Evolutionary conservation across 2,888 invertebrate species (phyloP).

Genomic region (Limulus polyphemus): DNA sequence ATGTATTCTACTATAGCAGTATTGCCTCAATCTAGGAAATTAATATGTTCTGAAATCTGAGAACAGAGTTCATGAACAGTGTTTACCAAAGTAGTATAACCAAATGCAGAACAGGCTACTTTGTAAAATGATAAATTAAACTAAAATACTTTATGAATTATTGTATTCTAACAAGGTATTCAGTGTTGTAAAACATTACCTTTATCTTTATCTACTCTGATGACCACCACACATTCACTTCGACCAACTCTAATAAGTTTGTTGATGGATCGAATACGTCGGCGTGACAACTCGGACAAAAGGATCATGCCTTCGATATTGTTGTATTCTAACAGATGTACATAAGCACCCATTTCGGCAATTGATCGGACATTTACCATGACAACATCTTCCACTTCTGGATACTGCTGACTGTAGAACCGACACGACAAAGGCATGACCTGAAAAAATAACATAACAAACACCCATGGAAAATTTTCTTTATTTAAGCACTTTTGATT

Average conservation of each 20-base stretch:
- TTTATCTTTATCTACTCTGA: slow-evolving; percentile 98
- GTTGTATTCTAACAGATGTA: slow-evolving; percentile 92
- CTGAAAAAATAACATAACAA: background rate
- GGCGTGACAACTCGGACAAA: slow-evolving; percentile 89
- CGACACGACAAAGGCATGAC: slow-evolving; percentile 70
- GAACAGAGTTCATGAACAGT: too few species aligned
- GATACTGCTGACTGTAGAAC: slow-evolving; percentile 94
- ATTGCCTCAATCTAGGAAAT: too few species aligned
- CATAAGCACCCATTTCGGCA: slow-evolving; percentile 99
- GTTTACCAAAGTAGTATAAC: too few species aligned
- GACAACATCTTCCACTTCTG: slow-evolving; percentile 97
- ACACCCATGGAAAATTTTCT: too few species aligned
- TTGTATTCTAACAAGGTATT: too few species aligned
- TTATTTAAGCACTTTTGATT: too few species aligned
- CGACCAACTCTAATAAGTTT: slow-evolving; percentile 97
- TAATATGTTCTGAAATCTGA: too few species aligned
- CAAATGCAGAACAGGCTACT: too few species aligned
- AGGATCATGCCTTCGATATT: slow-evolving; percentile 87
- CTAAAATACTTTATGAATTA: too few species aligned
- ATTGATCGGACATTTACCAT: slow-evolving; percentile 97
- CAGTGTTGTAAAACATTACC: slow-evolving; percentile 44
- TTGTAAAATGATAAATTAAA: too few species aligned
- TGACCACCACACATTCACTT: slow-evolving; percentile 97
- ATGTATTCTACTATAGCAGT: too few species aligned
- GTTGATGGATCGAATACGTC: slow-evolving; percentile 98